Percentiles rank a stretch among this genome's conserved stretches.
Conservation (phyloP, 1,140 invertebrate genomes). For the Leptinotarsa undecemlineata region DNA sequence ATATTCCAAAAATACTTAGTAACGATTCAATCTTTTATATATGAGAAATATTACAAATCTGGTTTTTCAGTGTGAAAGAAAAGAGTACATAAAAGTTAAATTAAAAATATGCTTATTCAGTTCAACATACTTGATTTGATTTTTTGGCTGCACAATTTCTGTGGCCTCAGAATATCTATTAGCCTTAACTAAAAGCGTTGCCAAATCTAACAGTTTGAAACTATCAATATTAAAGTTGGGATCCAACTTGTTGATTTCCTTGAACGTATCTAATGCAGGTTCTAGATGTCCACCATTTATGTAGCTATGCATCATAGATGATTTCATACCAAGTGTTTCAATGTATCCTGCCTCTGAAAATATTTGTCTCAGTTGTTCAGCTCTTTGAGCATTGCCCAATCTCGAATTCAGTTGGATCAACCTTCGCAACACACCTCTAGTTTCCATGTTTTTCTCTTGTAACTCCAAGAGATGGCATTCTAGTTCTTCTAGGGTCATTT, state of each 20-base stretch:
- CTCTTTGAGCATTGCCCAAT: conserved; percentile 56
- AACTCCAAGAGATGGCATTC: conserved; percentile 60
- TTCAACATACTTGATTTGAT: conserved; percentile 49
- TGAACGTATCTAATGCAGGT: conserved; percentile 55
- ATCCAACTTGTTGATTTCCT: conserved; percentile 55
- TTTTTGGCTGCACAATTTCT: conserved; percentile 54
- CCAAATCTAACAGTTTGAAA: conserved; percentile 62
- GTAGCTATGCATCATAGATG: conserved; percentile 59
- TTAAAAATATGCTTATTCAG: not conserved
- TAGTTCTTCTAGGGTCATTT: conserved; percentile 60
- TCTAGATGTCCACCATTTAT: conserved; percentile 57
- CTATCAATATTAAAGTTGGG: conserved; percentile 60
- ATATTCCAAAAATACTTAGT: no score
- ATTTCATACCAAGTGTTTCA: conserved; percentile 61
- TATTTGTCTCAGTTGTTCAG: conserved; percentile 56
- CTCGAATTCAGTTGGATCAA: conserved; percentile 59
- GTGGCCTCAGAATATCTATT: conserved; percentile 57
- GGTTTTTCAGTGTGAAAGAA: no score
- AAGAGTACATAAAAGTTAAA: not conserved
- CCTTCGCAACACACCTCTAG: conserved; percentile 59
- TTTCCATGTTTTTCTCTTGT: conserved; percentile 61
- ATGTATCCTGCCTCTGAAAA: conserved; percentile 56
- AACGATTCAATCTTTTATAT: no score
- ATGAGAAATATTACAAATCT: no score
- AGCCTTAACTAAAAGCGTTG: conserved; percentile 58